These are phyloP conservation scores for Pseudopipra pipra DNA, from an alignment of 2,113 vertebrate genomes.

Conservation along the genomic window DNA sequence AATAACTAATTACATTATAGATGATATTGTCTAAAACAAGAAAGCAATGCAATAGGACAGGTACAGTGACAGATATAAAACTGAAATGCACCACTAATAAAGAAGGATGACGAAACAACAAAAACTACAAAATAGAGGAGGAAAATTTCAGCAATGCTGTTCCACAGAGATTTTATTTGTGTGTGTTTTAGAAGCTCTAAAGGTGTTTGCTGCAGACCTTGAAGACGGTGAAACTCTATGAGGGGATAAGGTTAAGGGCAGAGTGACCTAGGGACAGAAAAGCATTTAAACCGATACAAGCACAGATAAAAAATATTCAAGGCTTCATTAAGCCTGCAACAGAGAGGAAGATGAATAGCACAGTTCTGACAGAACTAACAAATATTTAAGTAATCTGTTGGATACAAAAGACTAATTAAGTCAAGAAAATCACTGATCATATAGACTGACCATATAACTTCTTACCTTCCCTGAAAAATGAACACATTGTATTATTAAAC, in stretches of 20 bases:
- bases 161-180: background rate
- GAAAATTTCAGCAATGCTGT: background rate
- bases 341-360: background rate
- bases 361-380: background rate
- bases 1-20: background rate
- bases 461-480: background rate
- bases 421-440: background rate
- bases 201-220: background rate
- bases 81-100: background rate
- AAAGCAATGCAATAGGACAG: background rate
- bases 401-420: background rate
- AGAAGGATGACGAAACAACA: background rate
- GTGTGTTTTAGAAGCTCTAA: background rate
- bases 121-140: background rate
- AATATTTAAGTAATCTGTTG: background rate
- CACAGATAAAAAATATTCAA: background rate
- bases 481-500: background rate
- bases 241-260: background rate
- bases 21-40: background rate
- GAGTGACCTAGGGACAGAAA: background rate
- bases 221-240: background rate
- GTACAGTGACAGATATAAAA: background rate
- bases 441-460: background rate
- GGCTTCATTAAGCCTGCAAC: background rate
- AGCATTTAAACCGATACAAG: background rate